Base-by-base conservation (phyloP, 1,140 invertebrate genomes). In the Luehdorfia chinensis region DNA sequence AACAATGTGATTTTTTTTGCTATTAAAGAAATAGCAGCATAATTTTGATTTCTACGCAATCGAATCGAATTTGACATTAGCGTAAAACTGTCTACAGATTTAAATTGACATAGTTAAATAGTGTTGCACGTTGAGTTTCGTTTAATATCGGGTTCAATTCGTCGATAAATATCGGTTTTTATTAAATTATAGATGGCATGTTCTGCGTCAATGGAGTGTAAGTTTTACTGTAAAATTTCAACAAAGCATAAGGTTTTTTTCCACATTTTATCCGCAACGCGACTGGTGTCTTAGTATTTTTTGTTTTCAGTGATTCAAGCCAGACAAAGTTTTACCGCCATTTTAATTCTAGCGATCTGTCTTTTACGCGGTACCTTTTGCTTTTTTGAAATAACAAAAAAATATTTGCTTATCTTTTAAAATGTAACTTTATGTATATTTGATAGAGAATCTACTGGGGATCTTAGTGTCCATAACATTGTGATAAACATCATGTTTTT, bases 401-500 rank as follows among this genome's bases (percentile, higher is more conserved):
- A 32, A 30, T 37, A 45, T 50, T 64, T 68, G 75, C 78, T 79
- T 77, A 78, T 59, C 52, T 71, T 59, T 68, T 55, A 71, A 74
- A 75, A 66, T 68, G 61, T 76, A 78, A 75, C 74, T 76, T 69
- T 84, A 75, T 80, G 71, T 85, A 81, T 80, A 78, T 78, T 79
- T 78, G 67, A 68, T 71, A 75, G 72, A 75, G 63, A 75, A 71
- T 67, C 66, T 75, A 75, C 75, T 73, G 69, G 60, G 66, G 69
- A 73, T 69, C 51, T 55, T 67, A 57, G 63, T 65, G 68, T 81
- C 77, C 74, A 73, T 84, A 80, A 81, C 71, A 77, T 85, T 85
- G 81, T 85, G 81, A 85, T 85, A 83, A 79, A 80, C 75, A 73
- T 78, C 63, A 79, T 75, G 69, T 74, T 76, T 81, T 81, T 84